phyloP scores from a whole-genome alignment of 1,140 invertebrate species.

The Drosophila sucinea region DNA sequence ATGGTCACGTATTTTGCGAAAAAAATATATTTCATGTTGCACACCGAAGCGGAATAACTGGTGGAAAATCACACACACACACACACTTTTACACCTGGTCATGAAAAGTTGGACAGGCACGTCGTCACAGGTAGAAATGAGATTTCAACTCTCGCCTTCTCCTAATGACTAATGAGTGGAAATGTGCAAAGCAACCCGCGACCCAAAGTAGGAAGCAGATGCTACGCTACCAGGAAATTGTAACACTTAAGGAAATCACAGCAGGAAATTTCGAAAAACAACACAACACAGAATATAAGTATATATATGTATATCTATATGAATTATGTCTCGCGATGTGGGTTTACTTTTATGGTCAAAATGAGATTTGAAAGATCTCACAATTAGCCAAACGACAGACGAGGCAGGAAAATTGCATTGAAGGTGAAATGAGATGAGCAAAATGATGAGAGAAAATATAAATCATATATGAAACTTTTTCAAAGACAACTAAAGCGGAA shows the following conservation, averaged over 20 bases:
- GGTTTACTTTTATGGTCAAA: constrained; percentile 12
- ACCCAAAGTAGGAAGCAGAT: constrained; percentile 54
- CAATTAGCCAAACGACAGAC: constrained; percentile 9
- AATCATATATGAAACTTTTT: not conserved
- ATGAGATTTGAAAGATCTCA: constrained; percentile 6
- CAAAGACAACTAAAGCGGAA: not conserved
- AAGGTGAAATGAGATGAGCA: constrained; percentile 12
- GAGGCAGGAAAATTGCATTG: constrained; percentile 7
- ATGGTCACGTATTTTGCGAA: constrained; percentile 66
- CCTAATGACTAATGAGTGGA: constrained; percentile 68
- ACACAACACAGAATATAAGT: not conserved
- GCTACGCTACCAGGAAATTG: constrained; percentile 59
- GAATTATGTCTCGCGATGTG: constrained; percentile 36
- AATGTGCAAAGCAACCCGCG: constrained; percentile 46
- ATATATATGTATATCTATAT: constrained; percentile 19
- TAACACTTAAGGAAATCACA: constrained; percentile 50
- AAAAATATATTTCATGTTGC: constrained; percentile 40
- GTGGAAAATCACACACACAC: constrained; percentile 52
- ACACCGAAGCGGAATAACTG: constrained; percentile 58
- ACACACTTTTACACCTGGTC: constrained; percentile 28
- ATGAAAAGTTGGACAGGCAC: constrained; percentile 61
- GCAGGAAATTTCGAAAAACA: constrained; percentile 70
- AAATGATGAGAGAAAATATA: constrained; percentile 12
- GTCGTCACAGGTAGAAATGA: constrained; percentile 49
- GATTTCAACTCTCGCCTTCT: constrained; percentile 17